Evolutionary conservation across 2,113 vertebrate species (phyloP).

Genomic region (Callipepla squamata): DNA sequence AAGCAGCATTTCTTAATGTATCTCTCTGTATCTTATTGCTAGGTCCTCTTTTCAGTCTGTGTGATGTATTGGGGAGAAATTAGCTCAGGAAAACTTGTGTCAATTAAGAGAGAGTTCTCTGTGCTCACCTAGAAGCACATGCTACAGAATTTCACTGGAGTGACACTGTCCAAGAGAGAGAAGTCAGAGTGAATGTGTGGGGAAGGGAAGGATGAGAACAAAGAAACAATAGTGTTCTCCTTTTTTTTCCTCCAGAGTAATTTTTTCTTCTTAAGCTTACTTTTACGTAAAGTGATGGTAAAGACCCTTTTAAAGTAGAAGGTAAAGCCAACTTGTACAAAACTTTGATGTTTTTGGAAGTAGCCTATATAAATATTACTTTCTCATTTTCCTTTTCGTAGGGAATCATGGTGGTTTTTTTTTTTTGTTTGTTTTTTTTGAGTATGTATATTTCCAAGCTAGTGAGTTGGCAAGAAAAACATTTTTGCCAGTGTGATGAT

Average conservation of each 20-base stretch:
- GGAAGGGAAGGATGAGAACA: background rate
- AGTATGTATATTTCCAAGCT: background rate
- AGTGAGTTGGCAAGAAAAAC: background rate
- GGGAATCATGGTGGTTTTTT: background rate
- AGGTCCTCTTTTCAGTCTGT: background rate
- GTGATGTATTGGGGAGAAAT: background rate
- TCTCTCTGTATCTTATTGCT: background rate
- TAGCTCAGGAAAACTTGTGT: background rate
- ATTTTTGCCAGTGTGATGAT: background rate
- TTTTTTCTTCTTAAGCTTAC: background rate
- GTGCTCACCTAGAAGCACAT: background rate
- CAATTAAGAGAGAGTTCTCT: background rate
- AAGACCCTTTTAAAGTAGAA: background rate
- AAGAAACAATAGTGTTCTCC: background rate
- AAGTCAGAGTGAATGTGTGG: background rate
- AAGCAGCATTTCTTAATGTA: slow-evolving; percentile 61
- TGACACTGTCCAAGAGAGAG: background rate
- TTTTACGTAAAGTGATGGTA: background rate
- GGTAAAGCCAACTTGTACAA: background rate
- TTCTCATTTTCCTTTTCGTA: background rate
- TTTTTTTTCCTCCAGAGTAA: background rate
- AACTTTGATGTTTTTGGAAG: background rate
- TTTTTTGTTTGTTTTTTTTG: background rate
- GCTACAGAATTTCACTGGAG: background rate
- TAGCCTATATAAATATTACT: background rate